Evolutionary conservation across 1,140 invertebrate genomes (phyloP).

Genomic region (Papilio machaon): DNA sequence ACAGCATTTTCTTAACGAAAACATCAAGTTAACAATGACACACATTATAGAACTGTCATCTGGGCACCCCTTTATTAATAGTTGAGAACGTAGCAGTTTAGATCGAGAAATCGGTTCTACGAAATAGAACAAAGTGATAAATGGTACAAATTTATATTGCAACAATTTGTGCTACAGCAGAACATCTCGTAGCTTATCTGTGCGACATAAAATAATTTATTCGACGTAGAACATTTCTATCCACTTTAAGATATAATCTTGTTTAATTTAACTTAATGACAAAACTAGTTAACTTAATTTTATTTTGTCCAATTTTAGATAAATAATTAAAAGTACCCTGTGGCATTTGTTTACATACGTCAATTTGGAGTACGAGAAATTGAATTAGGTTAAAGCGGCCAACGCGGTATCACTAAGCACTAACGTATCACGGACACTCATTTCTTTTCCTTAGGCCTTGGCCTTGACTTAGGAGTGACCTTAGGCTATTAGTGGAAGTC

Average conservation of each 20-base stretch:
- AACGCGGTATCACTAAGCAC: too few relatives aligned
- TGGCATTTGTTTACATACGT: too few relatives aligned
- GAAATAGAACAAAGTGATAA: constrained; percentile 5
- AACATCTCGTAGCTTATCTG: not conserved
- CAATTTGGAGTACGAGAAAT: too few relatives aligned
- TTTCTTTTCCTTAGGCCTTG: too few relatives aligned
- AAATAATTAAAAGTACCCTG: too few relatives aligned
- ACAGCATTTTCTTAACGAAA: not conserved
- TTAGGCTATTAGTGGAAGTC: too few relatives aligned
- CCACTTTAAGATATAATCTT: not conserved
- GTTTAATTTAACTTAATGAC: too few relatives aligned
- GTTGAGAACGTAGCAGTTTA: not conserved
- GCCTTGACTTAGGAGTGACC: too few relatives aligned
- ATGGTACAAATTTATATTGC: not conserved
- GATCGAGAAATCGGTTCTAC: constrained; percentile 8
- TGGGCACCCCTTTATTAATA: constrained; percentile 8
- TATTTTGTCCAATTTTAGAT: too few relatives aligned
- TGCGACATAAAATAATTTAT: not conserved
- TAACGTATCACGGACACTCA: too few relatives aligned
- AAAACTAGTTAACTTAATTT: too few relatives aligned
- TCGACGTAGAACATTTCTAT: not conserved
- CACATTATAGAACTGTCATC: not conserved
- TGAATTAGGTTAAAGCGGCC: too few relatives aligned
- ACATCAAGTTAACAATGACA: not conserved
- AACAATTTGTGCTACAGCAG: not conserved